Evolutionary conservation across 2,113 vertebrate genomes (phyloP).

Genomic region (Balaeniceps rex): DNA sequence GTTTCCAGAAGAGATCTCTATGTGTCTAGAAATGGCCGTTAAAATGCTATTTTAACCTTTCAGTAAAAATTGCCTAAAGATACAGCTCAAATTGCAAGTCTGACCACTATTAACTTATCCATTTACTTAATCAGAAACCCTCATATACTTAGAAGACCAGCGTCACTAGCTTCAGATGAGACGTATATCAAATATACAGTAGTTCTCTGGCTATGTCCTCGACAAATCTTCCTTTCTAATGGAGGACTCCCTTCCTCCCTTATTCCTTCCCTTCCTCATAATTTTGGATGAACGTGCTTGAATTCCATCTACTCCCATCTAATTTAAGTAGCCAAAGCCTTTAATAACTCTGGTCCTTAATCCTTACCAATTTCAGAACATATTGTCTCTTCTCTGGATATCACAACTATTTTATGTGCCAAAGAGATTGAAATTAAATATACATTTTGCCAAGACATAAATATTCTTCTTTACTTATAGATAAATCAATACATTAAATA

Average conservation of each 20-base stretch:
- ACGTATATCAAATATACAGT: not conserved
- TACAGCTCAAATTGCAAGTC: not conserved
- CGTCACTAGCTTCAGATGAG: not conserved
- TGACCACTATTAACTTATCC: not conserved
- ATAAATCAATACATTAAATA: slow-evolving; percentile 40
- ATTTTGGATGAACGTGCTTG: not conserved
- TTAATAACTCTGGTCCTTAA: not conserved
- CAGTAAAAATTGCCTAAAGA: not conserved
- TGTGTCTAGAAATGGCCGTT: not conserved
- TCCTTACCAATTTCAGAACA: not conserved
- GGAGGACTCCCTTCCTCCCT: not conserved
- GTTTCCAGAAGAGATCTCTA: not conserved
- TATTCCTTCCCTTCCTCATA: not conserved
- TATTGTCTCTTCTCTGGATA: not conserved
- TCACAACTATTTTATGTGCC: not conserved
- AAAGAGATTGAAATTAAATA: not conserved
- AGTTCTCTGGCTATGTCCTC: not conserved
- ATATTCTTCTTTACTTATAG: slow-evolving; percentile 16
- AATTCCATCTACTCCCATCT: not conserved
- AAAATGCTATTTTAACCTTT: not conserved
- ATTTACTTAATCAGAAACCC: not conserved
- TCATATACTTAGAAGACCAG: not conserved
- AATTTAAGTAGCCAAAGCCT: not conserved
- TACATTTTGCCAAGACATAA: not conserved
- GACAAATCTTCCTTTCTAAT: not conserved